Conservation (phyloP, 64 coral and sea anemone genomes). For the Montipora capricornis region DNA sequence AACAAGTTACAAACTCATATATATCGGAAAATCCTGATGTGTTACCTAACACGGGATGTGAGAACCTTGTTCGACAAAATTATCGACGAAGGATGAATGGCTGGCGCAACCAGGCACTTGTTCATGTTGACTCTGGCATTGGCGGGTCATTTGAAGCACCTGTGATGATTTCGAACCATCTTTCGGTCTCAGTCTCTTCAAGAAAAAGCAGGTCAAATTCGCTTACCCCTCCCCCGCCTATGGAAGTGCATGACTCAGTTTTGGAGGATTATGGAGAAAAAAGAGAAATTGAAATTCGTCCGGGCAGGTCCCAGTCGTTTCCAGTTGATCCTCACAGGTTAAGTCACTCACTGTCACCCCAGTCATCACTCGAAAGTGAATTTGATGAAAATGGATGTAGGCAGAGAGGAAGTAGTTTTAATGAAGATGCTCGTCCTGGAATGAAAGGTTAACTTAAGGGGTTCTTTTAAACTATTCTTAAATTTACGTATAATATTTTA, state of each 20-base stretch:
- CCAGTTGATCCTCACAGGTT: constrained; percentile 95
- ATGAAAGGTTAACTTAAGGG: constrained; percentile 82
- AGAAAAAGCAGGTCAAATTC: constrained; percentile 88
- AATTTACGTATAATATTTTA: no score
- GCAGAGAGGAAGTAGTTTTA: constrained; percentile 71
- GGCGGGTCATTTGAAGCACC: constrained; percentile 77
- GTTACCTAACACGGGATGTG: constrained; percentile 74
- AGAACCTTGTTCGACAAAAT: constrained; percentile 85
- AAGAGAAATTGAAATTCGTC: constrained; percentile 83
- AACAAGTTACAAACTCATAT: constrained; percentile 63
- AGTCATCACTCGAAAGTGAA: constrained; percentile 98
- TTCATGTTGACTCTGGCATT: constrained; percentile 86
- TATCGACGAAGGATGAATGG: constrained; percentile 76
- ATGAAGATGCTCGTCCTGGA: constrained; percentile 92
- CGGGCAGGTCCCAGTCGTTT: constrained; percentile 99
- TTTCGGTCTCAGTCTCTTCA: constrained; percentile 33
- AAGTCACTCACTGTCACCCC: constrained; percentile 88
- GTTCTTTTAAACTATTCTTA: background rate
- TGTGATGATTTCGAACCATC: constrained; percentile 23
- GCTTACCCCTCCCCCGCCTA: constrained; percentile 76
- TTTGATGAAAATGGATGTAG: constrained; percentile 68
- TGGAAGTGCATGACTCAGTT: constrained; percentile 78
- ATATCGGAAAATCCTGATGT: constrained; percentile 61
- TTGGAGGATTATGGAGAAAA: constrained; percentile 75
- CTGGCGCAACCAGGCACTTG: constrained; percentile 89